These are phyloP conservation scores for Oconnorella tubifera DNA, from an alignment of 2,888 invertebrate species.

Conservation along the genomic window DNA sequence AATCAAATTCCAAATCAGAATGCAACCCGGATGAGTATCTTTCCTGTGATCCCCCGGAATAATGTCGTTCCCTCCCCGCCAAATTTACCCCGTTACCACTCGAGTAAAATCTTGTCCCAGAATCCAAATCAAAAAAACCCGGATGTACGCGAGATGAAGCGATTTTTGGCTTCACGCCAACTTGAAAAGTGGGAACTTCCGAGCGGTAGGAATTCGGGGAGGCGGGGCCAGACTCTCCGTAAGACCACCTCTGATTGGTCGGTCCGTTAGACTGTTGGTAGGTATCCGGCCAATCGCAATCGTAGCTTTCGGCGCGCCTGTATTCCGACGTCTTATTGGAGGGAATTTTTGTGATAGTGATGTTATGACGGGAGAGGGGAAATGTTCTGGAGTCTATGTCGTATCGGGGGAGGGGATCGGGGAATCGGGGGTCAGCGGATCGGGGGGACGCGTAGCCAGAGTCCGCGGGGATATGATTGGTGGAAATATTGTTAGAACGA, in stretches of 20 bases:
- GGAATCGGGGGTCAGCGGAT: too few relatives aligned
- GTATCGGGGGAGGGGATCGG: too few relatives aligned
- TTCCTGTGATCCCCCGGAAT: neutral
- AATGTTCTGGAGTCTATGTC: slow-evolving; percentile 5
- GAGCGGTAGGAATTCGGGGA: slow-evolving; percentile 10
- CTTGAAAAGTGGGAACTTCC: slow-evolving; percentile 6
- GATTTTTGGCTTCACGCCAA: too few relatives aligned
- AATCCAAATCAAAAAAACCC: neutral
- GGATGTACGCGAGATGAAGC: neutral
- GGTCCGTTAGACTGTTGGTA: neutral
- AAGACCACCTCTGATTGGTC: neutral
- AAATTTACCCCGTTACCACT: neutral
- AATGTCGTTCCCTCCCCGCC: slow-evolving; percentile 2
- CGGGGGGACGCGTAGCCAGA: too few relatives aligned
- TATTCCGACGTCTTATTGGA: neutral
- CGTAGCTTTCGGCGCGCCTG: neutral
- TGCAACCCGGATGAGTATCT: neutral
- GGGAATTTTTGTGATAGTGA: slow-evolving; percentile 7
- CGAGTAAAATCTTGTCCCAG: too few relatives aligned
- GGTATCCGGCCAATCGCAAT: neutral
- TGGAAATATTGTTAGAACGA: too few relatives aligned
- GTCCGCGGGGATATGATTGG: too few relatives aligned
- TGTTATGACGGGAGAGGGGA: neutral
- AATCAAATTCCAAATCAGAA: too few relatives aligned
- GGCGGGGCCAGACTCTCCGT: neutral